These are phyloP conservation scores for Neocloeon triangulifer DNA, from an alignment of 1,140 invertebrate species.

Conservation along the genomic window DNA sequence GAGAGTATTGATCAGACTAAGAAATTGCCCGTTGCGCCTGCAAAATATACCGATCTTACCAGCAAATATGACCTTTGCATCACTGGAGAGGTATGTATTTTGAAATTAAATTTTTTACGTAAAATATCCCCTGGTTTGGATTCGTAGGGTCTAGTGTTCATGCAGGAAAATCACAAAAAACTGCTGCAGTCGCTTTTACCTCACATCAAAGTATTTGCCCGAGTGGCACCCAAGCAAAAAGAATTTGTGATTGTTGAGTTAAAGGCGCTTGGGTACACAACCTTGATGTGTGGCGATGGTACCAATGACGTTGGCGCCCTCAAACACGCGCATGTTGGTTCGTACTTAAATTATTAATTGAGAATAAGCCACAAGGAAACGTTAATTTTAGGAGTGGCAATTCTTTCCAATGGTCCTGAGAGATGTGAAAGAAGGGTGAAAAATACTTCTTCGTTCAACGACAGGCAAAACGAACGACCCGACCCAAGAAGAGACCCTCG, in stretches of 20 bases:
- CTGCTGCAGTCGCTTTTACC: conserved; percentile 57
- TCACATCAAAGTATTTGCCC: conserved; percentile 70
- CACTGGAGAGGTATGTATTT: conserved; percentile 51
- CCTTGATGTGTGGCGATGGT: conserved; percentile 99
- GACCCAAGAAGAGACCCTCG: conserved; percentile 2
- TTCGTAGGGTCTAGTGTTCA: conserved; percentile 34
- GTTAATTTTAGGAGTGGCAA: conserved; percentile 73
- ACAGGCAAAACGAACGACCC: conserved; percentile 12
- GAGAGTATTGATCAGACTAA: conserved; percentile 54
- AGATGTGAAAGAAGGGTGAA: too few relatives aligned
- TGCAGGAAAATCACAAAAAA: conserved; percentile 26
- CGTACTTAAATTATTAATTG: conserved; percentile 1
- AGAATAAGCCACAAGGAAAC: background rate
- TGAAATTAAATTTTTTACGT: background rate
- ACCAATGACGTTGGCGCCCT: conserved; percentile 99
- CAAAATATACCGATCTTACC: conserved; percentile 27
- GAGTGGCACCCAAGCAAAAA: conserved; percentile 92
- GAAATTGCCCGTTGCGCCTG: conserved; percentile 24
- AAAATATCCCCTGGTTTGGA: conserved; percentile 25
- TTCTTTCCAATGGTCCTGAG: conserved; percentile 70
- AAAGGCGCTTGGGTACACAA: conserved; percentile 69
- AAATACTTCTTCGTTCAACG: background rate
- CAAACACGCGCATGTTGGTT: conserved; percentile 92
- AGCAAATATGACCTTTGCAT: conserved; percentile 71
- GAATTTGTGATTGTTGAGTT: conserved; percentile 81